A percentile compares a stretch with the other conserved stretches of the same genome.
Conservation (phyloP, 2,888 invertebrate species). For the Eilema griseolum region DNA sequence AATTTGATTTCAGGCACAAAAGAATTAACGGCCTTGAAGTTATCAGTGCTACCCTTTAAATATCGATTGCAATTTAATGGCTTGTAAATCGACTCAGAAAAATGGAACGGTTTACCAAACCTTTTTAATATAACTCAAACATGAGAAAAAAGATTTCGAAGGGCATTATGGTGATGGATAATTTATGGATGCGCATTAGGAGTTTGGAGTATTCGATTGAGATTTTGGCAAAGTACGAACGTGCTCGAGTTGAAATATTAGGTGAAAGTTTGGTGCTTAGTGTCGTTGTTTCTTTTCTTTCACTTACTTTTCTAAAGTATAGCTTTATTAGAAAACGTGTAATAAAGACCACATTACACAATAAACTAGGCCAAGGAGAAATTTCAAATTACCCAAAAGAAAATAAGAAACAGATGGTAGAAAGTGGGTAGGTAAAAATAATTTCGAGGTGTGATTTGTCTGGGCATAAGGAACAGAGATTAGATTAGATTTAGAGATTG, state of each 20-base stretch:
- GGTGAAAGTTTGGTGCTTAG: constrained; percentile 14
- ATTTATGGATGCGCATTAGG: constrained; percentile 44
- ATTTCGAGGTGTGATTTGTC: neutral
- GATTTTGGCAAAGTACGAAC: constrained; percentile 39
- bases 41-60: constrained; percentile 35
- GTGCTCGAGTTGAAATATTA: constrained; percentile 29
- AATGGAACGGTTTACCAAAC: constrained; percentile 32
- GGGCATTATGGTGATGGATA: constrained; percentile 43
- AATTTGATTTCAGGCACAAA: constrained; percentile 22
- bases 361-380: neutral
- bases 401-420: constrained; percentile 1
- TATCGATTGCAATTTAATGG: constrained; percentile 56
- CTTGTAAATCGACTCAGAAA: constrained; percentile 47
- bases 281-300: constrained; percentile 18
- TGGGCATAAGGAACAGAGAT: neutral
- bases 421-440: neutral
- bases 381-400: neutral
- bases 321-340: neutral
- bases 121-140: constrained; percentile 22
- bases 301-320: constrained; percentile 7
- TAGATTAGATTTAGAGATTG: no score
- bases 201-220: constrained; percentile 26
- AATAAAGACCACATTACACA: neutral
- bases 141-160: constrained; percentile 37
- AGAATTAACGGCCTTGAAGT: constrained; percentile 34